These are phyloP conservation scores for Drosophila eohydei DNA, from an alignment of 2,888 invertebrate species.

Conservation along the genomic window DNA sequence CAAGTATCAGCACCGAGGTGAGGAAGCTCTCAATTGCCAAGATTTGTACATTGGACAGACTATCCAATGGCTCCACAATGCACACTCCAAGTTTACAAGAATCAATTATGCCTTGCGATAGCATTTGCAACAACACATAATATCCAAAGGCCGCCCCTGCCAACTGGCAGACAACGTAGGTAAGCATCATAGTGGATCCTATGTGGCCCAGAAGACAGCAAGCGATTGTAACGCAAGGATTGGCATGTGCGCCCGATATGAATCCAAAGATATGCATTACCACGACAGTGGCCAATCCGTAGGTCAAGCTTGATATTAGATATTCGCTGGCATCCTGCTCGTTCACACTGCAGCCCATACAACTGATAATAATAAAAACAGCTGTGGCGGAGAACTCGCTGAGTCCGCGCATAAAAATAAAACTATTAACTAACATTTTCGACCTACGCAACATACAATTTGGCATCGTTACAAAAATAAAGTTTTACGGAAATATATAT, in stretches of 20 bases:
- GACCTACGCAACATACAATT: slow-evolving; percentile 33
- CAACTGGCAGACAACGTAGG: slow-evolving; percentile 57
- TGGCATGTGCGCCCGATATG: slow-evolving; percentile 69
- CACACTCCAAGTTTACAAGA: slow-evolving; percentile 40
- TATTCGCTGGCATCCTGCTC: slow-evolving; percentile 3
- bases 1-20: slow-evolving; percentile 51
- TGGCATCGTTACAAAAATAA: slow-evolving; percentile 12
- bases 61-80: slow-evolving; percentile 39
- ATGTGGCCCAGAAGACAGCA: slow-evolving; percentile 63
- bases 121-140: slow-evolving; percentile 41
- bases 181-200: slow-evolving; percentile 30
- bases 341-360: slow-evolving; percentile 41
- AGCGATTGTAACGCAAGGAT: slow-evolving; percentile 63
- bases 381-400: slow-evolving; percentile 52
- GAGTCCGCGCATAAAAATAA: slow-evolving; percentile 42
- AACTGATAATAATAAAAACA: slow-evolving; percentile 50
- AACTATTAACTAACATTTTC: slow-evolving; percentile 26
- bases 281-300: slow-evolving; percentile 53
- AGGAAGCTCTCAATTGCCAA: slow-evolving; percentile 54
- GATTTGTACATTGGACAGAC: slow-evolving; percentile 40
- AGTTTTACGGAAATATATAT: slow-evolving; percentile 1
- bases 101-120: slow-evolving; percentile 41
- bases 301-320: slow-evolving; percentile 42
- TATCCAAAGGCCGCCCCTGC: slow-evolving; percentile 53
- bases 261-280: slow-evolving; percentile 68